Base-by-base conservation (phyloP, 2,888 invertebrate species). In the Cosmia pyralina region DNA sequence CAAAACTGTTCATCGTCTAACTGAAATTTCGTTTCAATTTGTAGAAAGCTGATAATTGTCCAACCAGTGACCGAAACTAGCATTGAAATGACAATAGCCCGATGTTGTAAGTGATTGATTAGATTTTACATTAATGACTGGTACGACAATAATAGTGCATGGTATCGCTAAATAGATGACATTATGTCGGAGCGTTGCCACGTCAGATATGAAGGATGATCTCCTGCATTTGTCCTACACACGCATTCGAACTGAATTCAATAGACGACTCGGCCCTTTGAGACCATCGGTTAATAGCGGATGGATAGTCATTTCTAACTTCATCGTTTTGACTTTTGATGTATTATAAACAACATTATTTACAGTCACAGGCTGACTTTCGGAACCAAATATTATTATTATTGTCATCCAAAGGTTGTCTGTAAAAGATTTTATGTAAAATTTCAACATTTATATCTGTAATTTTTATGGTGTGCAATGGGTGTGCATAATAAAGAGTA, bases 181-280 rank as follows among this genome's bases (percentile, higher is more conserved):
- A 93, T 93, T 94, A 93, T 92, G 91, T 91, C 90, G 88, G 83
- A 87, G 90, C 89, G 89, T 85, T 88, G 88, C 88, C 88, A 92
- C 88, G 93, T 94, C 94, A 94, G 92, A 94, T 93, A 93, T 94
- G 94, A 94, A 91, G 85, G 92, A 95, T 94, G 93, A 89, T 90
- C 89, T 89, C 83, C 85, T 79, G 90, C 92, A 92, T 90, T 92
- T 90, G 92, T 93, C 90, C 92, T 85, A 89, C 86, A 88, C 85
- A 87, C 86, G 87, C 84, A 90, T 92, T 90, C 88, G 87, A 79
- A 74, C 81, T 79, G 78, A 87, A 89, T 92, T 94, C 91, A 92
- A 93, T 91, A 79, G 89, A 77, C 67, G 83, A 84, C 85, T 85
- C 79, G 83, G 83, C 74, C 85, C 85, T 88, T 90, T 88, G 87